Conservation (phyloP, 64 coral and sea anemone genomes). For the Stylophora pistillata region DNA sequence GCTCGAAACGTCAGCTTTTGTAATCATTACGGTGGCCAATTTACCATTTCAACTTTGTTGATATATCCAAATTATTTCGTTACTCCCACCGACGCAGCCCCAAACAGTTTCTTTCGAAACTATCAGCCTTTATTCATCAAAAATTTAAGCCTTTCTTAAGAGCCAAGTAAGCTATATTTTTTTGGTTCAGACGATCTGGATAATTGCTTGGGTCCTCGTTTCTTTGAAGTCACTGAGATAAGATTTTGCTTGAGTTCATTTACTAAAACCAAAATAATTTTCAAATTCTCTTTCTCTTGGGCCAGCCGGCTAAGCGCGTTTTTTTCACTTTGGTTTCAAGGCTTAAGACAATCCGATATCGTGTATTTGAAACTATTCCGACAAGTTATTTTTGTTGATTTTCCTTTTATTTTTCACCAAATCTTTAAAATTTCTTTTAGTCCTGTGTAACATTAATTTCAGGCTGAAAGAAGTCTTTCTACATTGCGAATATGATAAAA, state of each 20-base stretch:
- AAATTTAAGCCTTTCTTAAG: not conserved
- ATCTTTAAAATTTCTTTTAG: not conserved
- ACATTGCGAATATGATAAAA: not conserved
- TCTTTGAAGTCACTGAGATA: not conserved
- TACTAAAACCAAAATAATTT: no score
- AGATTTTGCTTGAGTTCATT: not conserved
- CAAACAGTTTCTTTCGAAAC: no score
- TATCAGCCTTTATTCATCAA: no score
- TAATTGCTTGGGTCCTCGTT: not conserved
- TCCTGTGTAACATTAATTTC: not conserved
- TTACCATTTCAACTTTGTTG: no score
- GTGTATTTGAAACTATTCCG: not conserved
- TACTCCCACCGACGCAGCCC: no score
- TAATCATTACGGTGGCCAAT: no score
- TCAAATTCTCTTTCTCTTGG: no score
- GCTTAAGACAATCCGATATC: not conserved
- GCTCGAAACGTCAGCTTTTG: no score
- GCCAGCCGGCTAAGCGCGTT: no score
- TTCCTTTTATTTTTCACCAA: not conserved
- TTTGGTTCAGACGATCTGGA: not conserved
- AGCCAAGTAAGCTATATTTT: not conserved
- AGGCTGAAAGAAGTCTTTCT: not conserved
- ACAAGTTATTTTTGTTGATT: not conserved
- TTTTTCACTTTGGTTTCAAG: no score
- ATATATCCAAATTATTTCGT: no score